Percentiles rank a stretch among this genome's conserved stretches.
phyloP scores from a whole-genome alignment of 2,888 invertebrate genomes.

The Mythimna albipuncta region DNA sequence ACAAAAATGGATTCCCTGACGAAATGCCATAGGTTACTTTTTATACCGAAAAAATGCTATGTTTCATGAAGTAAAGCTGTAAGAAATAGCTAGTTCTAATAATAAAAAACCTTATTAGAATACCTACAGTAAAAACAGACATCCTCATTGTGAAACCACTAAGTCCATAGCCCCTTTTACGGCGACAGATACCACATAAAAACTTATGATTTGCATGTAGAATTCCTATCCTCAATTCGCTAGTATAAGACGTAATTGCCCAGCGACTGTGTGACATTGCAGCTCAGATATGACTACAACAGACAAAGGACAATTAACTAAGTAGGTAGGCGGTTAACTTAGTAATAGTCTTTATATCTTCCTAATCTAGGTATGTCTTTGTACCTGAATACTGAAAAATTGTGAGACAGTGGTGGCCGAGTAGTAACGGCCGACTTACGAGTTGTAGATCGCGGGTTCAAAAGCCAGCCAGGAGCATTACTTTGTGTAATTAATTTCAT shows the following conservation, averaged over 20 bases:
- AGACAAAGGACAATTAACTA: constrained; percentile 52
- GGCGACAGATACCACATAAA: constrained; percentile 33
- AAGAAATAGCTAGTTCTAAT: neutral
- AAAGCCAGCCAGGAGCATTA: too few species aligned
- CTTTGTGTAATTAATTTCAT: too few species aligned
- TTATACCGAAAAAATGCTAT: neutral
- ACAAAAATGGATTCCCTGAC: neutral
- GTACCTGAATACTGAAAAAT: neutral
- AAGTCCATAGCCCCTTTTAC: constrained; percentile 18
- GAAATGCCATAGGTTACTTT: neutral
- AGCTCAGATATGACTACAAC: constrained; percentile 26
- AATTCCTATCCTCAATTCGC: constrained; percentile 33
- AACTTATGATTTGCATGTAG: constrained; percentile 42
- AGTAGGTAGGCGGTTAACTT: constrained; percentile 22
- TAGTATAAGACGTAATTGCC: constrained; percentile 16
- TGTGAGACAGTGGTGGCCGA: too few species aligned
- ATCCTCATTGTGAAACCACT: constrained; percentile 21
- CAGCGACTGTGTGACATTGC: constrained; percentile 41
- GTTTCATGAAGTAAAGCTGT: neutral
- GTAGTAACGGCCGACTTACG: too few species aligned
- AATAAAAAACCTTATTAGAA: neutral
- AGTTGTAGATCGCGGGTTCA: too few species aligned
- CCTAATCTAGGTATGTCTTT: constrained; percentile 8
- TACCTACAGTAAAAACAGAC: constrained; percentile 5
- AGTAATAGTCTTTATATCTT: neutral